These are phyloP conservation scores for Cyrtorhinus lividipennis DNA, from an alignment of 1,140 invertebrate species.

Conservation along the genomic window DNA sequence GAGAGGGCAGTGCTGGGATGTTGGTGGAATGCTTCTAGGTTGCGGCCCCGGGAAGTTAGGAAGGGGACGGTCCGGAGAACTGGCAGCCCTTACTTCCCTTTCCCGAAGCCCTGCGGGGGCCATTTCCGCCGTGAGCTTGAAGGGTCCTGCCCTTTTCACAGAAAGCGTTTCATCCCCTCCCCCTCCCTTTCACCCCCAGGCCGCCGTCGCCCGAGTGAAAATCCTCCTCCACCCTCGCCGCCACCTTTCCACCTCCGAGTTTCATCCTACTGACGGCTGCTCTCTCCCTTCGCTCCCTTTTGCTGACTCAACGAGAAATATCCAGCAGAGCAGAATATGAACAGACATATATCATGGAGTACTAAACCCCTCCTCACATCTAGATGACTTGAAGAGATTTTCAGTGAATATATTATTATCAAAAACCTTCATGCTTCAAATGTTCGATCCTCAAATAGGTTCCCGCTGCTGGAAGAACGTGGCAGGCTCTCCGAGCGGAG, in stretches of 20 bases:
- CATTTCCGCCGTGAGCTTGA: neutral
- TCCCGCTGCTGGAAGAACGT: too few species aligned
- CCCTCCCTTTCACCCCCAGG: neutral
- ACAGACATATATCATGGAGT: neutral
- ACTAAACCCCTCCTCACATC: neutral
- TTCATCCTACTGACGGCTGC: neutral
- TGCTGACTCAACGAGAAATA: neutral
- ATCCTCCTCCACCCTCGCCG: neutral
- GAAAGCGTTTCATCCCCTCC: too few species aligned
- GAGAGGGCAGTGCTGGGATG: too few species aligned
- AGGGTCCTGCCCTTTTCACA: neutral
- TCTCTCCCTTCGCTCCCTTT: neutral
- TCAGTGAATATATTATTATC: too few species aligned
- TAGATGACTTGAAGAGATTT: too few species aligned
- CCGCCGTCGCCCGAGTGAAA: neutral
- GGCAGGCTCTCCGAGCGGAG: too few species aligned
- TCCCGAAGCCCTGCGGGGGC: neutral
- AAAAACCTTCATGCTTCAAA: too few species aligned
- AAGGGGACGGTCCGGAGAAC: neutral
- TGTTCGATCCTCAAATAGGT: too few species aligned
- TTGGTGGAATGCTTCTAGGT: too few species aligned
- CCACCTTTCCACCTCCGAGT: neutral
- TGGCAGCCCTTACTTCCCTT: neutral
- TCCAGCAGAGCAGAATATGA: neutral
- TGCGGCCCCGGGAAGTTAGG: too few species aligned